These are phyloP conservation scores for Limnothrissa miodon DNA, from an alignment of 2,113 vertebrate genomes.

Conservation along the genomic window DNA sequence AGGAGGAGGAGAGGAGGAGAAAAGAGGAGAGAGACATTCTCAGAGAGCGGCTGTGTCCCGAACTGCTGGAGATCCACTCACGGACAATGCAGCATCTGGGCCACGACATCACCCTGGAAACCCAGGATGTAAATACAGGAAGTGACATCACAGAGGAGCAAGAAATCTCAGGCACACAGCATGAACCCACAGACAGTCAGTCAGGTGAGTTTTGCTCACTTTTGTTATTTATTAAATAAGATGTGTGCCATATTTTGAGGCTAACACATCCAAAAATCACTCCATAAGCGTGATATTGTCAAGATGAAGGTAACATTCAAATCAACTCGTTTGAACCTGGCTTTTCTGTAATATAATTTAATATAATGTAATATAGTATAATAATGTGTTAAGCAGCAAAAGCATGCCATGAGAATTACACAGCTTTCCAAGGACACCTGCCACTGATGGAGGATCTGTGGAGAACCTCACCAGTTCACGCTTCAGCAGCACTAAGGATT, in stretches of 20 bases:
- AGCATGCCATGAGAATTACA: no score
- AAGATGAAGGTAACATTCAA: no score
- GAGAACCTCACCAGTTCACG: no score
- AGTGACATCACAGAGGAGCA: conserved; percentile 10
- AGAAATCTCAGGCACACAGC: conserved; percentile 33
- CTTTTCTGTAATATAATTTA: no score
- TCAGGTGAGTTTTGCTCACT: conserved; percentile 34
- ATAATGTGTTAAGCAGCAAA: no score
- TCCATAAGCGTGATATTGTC: no score
- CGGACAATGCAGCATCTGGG: conserved; percentile 14
- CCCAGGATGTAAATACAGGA: conserved; percentile 32
- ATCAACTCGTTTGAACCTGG: no score
- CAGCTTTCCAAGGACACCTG: no score
- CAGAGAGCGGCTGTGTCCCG: conserved; percentile 27
- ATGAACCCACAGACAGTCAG: conserved; percentile 19
- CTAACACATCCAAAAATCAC: no score
- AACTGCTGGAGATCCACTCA: conserved; percentile 8
- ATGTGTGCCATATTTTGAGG: no score
- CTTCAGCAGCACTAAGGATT: background rate
- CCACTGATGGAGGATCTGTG: no score
- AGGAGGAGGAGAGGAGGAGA: conserved; percentile 40
- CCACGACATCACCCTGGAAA: conserved; percentile 16
- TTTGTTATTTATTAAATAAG: background rate
- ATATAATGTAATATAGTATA: no score
- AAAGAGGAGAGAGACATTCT: conserved; percentile 27